Percentiles rank a stretch among this genome's conserved stretches.
These are phyloP conservation scores for Netelia melanura DNA, from an alignment of 2,888 invertebrate species.

Conservation along the genomic window DNA sequence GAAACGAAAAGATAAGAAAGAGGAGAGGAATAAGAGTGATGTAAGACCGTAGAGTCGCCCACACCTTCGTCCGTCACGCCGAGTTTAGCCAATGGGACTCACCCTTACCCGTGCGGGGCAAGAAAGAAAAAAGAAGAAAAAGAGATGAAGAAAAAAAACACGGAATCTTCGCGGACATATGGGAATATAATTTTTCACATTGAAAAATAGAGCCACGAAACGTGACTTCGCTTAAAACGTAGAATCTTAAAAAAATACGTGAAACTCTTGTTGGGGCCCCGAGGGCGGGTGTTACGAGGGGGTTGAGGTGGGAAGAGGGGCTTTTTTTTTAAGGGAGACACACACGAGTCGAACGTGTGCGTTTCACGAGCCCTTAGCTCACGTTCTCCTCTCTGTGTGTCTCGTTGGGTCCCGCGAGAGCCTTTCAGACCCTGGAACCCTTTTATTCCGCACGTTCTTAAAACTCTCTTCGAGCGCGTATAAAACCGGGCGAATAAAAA, in stretches of 20 bases:
- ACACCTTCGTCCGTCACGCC: constrained; percentile 52
- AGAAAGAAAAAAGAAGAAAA: constrained; percentile 19
- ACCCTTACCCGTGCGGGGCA: background rate
- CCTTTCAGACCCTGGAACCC: constrained; percentile 80
- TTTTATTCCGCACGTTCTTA: constrained; percentile 82
- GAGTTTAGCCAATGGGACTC: constrained; percentile 45
- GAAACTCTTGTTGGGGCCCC: constrained; percentile 77
- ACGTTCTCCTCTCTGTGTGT: constrained; percentile 40
- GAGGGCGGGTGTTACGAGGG: constrained; percentile 65
- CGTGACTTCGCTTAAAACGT: constrained; percentile 83
- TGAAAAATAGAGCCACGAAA: constrained; percentile 70
- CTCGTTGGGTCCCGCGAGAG: constrained; percentile 66
- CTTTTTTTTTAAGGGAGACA: constrained; percentile 40
- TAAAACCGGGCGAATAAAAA: constrained; percentile 65
- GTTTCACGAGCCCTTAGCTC: constrained; percentile 69
- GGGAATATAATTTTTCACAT: constrained; percentile 68
- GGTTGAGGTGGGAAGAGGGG: constrained; percentile 30
- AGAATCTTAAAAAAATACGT: constrained; percentile 84
- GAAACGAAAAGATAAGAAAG: constrained; percentile 27
- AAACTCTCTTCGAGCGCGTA: constrained; percentile 76
- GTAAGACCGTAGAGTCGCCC: constrained; percentile 63
- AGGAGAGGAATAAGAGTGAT: constrained; percentile 34
- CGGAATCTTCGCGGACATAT: constrained; percentile 59
- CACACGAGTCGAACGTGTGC: constrained; percentile 66
- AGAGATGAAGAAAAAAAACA: constrained; percentile 8